Evolutionary conservation across 1,140 invertebrate genomes (phyloP).

Genomic region (Papilio polyxenes): DNA sequence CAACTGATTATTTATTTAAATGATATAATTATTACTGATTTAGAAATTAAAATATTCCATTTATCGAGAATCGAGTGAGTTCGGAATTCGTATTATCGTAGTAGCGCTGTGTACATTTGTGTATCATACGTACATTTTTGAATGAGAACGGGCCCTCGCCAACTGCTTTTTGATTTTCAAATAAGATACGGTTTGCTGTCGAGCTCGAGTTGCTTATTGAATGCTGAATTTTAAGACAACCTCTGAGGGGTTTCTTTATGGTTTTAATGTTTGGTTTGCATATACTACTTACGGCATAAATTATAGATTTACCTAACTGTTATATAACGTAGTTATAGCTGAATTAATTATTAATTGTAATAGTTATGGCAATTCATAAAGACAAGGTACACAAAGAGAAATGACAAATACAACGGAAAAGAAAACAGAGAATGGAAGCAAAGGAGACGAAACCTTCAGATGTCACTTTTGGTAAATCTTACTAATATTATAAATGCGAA

Average conservation of each 20-base stretch:
- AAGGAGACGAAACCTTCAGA: no score
- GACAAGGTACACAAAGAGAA: no score
- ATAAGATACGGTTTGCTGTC: constrained; percentile 59
- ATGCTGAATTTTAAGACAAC: constrained; percentile 47
- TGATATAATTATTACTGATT: background rate
- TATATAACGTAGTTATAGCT: background rate
- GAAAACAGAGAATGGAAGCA: no score
- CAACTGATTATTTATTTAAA: no score
- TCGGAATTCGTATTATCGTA: background rate
- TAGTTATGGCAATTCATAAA: no score
- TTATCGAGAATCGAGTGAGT: constrained; percentile 5
- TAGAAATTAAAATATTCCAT: background rate
- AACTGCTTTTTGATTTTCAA: constrained; percentile 61
- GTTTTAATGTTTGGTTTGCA: constrained; percentile 24
- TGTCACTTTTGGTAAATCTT: no score
- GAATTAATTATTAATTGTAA: no score
- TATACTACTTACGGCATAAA: constrained; percentile 5
- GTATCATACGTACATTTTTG: constrained; percentile 46
- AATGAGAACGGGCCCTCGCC: constrained; percentile 43
- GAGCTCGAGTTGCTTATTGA: constrained; percentile 53
- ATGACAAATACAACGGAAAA: no score
- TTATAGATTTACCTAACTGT: background rate
- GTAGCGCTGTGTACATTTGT: constrained; percentile 44
- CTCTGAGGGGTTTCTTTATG: constrained; percentile 37
- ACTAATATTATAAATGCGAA: no score